phyloP scores from a whole-genome alignment of 2,888 invertebrate species.

The Philereme transversata region DNA sequence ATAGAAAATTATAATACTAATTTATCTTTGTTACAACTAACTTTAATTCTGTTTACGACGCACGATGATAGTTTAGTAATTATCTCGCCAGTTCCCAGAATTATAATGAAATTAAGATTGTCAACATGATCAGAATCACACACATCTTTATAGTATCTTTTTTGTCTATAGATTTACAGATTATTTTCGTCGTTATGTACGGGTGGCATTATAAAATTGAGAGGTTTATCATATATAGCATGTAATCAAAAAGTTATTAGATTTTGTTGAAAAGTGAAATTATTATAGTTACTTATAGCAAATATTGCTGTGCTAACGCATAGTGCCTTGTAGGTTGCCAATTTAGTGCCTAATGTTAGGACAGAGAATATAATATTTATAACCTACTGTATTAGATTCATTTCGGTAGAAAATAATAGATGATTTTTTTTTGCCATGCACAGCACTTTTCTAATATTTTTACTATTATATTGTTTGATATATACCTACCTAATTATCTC shows the following conservation, averaged over 20 bases:
- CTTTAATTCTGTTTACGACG: not conserved
- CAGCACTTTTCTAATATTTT: slow-evolving; percentile 10
- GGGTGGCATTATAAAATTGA: slow-evolving; percentile 36
- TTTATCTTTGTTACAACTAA: too few species aligned
- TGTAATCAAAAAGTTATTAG: slow-evolving; percentile 37
- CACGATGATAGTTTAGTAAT: slow-evolving; percentile 6
- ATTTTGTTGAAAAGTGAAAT: slow-evolving; percentile 47
- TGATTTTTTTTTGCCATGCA: slow-evolving; percentile 9
- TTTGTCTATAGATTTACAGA: slow-evolving; percentile 1
- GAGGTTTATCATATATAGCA: slow-evolving; percentile 36
- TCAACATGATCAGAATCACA: not conserved
- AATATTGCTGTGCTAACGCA: slow-evolving; percentile 83
- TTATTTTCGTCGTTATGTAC: slow-evolving; percentile 10
- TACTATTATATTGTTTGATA: not conserved
- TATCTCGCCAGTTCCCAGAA: not conserved
- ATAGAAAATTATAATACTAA: not conserved
- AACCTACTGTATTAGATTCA: slow-evolving; percentile 28
- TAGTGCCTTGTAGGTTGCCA: slow-evolving; percentile 86
- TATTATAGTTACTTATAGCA: slow-evolving; percentile 68
- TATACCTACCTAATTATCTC: not conserved
- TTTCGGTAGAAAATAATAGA: slow-evolving; percentile 4
- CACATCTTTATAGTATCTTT: not conserved
- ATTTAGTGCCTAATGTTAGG: slow-evolving; percentile 83
- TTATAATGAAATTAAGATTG: not conserved
- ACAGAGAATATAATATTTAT: slow-evolving; percentile 55